Evolutionary conservation across 2,113 vertebrate species (phyloP).

Genomic region (Perccottus glenii): DNA sequence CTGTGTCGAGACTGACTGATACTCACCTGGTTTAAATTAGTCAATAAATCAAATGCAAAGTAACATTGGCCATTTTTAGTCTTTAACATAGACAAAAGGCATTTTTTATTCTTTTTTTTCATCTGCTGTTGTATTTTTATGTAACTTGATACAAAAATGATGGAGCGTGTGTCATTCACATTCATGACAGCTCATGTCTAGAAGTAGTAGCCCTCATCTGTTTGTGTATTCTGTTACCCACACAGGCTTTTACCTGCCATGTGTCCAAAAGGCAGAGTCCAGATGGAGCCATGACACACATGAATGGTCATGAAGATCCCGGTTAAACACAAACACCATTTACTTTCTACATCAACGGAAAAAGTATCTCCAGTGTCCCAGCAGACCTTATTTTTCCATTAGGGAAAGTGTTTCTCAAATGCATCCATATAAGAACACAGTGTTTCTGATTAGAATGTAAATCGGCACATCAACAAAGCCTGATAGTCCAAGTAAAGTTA

Average conservation of each 20-base stretch:
- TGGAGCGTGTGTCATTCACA: conserved; percentile 35
- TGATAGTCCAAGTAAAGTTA: conserved; percentile 46
- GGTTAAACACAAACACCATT: conserved; percentile 22
- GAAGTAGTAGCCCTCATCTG: conserved; percentile 65
- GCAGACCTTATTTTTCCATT: conserved; percentile 43
- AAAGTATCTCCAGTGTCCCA: conserved; percentile 22
- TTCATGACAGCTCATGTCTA: conserved; percentile 40
- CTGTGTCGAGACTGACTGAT: conserved; percentile 55
- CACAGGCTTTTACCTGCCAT: conserved; percentile 57
- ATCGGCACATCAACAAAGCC: conserved; percentile 21
- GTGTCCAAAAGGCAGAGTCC: conserved; percentile 59
- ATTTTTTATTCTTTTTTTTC: neutral
- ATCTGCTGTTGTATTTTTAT: neutral
- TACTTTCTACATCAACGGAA: conserved; percentile 26
- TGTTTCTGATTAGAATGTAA: conserved; percentile 35
- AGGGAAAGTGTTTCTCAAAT: conserved; percentile 31
- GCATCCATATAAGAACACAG: conserved; percentile 12
- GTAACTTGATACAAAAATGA: conserved; percentile 35
- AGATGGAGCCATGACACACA: conserved; percentile 58
- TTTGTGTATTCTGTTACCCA: conserved; percentile 71
- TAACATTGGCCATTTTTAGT: neutral
- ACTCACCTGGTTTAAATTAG: conserved; percentile 72
- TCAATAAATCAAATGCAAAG: conserved; percentile 7
- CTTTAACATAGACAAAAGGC: neutral
- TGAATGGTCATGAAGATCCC: conserved; percentile 47